These are phyloP conservation scores for Porphyrio hochstetteri DNA, from an alignment of 2,113 vertebrate genomes.

Conservation along the genomic window DNA sequence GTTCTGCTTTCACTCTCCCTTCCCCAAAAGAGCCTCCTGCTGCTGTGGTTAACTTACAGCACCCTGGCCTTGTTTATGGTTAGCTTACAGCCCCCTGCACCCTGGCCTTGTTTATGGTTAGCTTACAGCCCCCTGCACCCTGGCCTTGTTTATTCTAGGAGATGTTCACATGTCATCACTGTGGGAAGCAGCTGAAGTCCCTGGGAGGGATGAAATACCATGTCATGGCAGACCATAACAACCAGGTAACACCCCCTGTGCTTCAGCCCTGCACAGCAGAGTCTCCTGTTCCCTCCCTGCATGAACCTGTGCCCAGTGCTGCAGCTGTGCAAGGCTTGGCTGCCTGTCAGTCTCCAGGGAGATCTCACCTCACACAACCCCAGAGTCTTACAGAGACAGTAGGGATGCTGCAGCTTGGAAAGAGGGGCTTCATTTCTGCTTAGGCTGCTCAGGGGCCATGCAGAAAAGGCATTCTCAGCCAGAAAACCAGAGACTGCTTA, in stretches of 20 bases:
- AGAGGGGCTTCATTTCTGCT: background rate
- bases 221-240: slow-evolving; percentile 94
- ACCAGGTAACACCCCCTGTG: slow-evolving; percentile 77
- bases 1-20: background rate
- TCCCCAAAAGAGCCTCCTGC: background rate
- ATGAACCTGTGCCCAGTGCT: background rate
- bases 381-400: background rate
- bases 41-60: background rate
- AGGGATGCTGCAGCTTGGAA: background rate
- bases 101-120: background rate
- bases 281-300: background rate
- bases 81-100: background rate
- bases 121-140: background rate
- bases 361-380: background rate
- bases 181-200: slow-evolving; percentile 92
- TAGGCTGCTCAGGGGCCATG: background rate
- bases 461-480: background rate
- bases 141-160: slow-evolving; percentile 74
- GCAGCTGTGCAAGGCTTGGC: background rate
- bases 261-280: background rate
- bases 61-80: background rate
- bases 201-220: slow-evolving; percentile 96
- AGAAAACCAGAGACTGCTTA: background rate
- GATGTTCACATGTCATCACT: slow-evolving; percentile 89
- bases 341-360: background rate